Conservation (phyloP, 2,888 invertebrate species). For the Hemistola chrysoprasaria region DNA sequence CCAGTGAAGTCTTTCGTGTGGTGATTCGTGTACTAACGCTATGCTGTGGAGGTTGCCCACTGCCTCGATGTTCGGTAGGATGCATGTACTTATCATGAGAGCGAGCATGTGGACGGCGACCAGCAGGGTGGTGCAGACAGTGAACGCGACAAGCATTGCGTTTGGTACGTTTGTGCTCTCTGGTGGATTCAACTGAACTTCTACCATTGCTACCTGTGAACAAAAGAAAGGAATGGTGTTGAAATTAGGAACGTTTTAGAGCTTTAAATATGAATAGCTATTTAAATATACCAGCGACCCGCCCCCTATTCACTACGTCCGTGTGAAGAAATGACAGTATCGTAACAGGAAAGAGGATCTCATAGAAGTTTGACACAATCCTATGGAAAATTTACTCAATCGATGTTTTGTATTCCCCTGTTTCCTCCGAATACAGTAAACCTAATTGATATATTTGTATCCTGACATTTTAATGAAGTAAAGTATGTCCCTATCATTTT, state of each 20-base stretch:
- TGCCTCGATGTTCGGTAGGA: conserved; percentile 98
- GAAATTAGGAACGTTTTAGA: no score
- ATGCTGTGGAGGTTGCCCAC: conserved; percentile 96
- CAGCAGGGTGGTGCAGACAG: conserved; percentile 96
- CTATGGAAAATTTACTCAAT: no score
- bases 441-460: no score
- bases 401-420: no score
- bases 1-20: conserved; percentile 94
- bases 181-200: conserved; percentile 92
- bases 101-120: conserved; percentile 99
- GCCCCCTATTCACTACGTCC: no score
- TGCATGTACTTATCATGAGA: conserved; percentile 99
- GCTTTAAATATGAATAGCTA: conserved; percentile 4
- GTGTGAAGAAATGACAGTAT: no score
- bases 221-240: conserved; percentile 6
- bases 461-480: no score
- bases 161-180: conserved; percentile 86
- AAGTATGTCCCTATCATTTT: no score
- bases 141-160: conserved; percentile 94
- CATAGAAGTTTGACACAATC: no score
- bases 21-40: conserved; percentile 92
- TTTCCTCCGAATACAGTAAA: no score
- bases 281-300: no score
- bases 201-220: conserved; percentile 91
- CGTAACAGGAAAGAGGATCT: no score